Conservation (phyloP, 2,888 invertebrate genomes). For the Patella pellucida region DNA sequence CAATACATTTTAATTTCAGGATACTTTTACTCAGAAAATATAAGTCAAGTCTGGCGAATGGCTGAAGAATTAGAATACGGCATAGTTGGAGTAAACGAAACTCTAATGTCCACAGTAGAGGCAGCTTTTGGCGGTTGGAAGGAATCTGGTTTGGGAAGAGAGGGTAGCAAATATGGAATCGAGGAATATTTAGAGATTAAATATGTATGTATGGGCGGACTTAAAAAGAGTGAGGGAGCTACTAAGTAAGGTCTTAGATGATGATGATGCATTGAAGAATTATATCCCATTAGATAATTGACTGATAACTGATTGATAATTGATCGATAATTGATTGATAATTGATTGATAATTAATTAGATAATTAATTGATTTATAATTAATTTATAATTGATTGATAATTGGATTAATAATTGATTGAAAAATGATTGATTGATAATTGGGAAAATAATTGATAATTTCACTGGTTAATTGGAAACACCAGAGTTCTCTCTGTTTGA, state of each 20-base stretch:
- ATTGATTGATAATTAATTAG: no score
- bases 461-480: no score
- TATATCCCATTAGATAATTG: no score
- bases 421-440: no score
- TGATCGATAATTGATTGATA: no score
- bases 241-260: neutral
- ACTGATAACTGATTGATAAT: no score
- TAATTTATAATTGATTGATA: no score
- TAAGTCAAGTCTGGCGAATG: slow-evolving; percentile 91
- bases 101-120: slow-evolving; percentile 89
- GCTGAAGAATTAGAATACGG: slow-evolving; percentile 87
- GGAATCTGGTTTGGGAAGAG: slow-evolving; percentile 93
- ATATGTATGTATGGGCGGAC: slow-evolving; percentile 53
- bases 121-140: slow-evolving; percentile 97
- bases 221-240: slow-evolving; percentile 14
- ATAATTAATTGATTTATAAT: no score
- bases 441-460: no score
- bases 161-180: slow-evolving; percentile 90
- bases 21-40: slow-evolving; percentile 90
- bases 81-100: slow-evolving; percentile 91
- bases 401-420: no score
- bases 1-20: slow-evolving; percentile 71
- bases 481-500: no score
- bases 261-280: no score
- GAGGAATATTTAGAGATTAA: slow-evolving; percentile 93